Evolutionary conservation across 2,888 invertebrate genomes (phyloP), one percentile per base, ranked within the genome.

Genomic region (Capitulum mitella): DNA sequence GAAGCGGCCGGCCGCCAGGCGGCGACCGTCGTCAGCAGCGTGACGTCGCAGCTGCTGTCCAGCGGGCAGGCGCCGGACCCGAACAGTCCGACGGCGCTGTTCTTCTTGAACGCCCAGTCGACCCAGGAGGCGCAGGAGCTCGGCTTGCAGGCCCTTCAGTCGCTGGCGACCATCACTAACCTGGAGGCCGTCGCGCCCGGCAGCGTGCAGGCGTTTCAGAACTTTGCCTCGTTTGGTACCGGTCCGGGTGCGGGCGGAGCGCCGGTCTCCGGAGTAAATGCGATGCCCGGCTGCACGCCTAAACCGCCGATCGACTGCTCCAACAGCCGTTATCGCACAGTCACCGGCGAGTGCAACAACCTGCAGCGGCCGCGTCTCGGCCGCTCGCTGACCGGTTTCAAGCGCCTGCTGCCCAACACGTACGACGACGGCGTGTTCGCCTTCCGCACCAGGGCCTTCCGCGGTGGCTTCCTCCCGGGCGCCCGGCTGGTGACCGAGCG

Each of bases 391-490:
- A 76, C 76, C 29, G 76, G 76, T 2, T 46, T 76, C 46, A 76
- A 76, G 32, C 43, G 76, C 12, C 46, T 76, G 1, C 46, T 76
- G 0, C 29, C n/a, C 16, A 76, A 48, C 48, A 76, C 76, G 12
- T 76, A 29, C 32, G 29, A n/a, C 19, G 76, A 76, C 29, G 29
- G 29, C 76, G 19, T 76, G 16, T 48, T 43, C 43, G 29, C 29
- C 1, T 46, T 76, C 48, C 43, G 76, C 6, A 37, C 76, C 14
- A 19, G 78, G 40, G 80, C 82, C 14, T 76, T 77, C 16, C 79
- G 79, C 22, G 83, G 83, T 22, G 80, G 81, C 2, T 78, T 79
- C 12, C 79, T 84, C 32, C 84, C 84, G 3, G 82, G 83, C n/a
- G 82, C 83, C 22, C 80, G 84, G 29, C 78, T 82, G 32, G 81